Base-by-base conservation (phyloP, 2,888 invertebrate species). In the Leptogaster cylindrica region DNA sequence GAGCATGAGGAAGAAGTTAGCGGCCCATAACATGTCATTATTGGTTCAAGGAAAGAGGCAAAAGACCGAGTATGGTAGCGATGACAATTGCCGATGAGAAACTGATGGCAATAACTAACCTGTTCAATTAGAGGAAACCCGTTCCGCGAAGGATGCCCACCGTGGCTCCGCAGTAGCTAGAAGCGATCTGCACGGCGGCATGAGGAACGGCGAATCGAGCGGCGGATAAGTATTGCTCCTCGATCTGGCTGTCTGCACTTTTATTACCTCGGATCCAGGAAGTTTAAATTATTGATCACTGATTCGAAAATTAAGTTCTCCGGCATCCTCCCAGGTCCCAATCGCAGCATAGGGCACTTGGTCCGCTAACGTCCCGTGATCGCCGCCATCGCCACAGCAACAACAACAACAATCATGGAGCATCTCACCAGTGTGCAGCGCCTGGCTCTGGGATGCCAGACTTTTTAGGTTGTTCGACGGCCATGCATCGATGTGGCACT, bases 281-380 rank as follows among this genome's bases (percentile, higher is more conserved):
- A 65, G 65, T 51, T 14, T 51, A 51, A 65, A 65, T 65, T 65
- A 51, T 51, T 65, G 64, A 48, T 64, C 48, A 20, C 16, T 48
- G 64, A 52, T 20, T 52, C 64, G 33, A 64, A 48, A 27, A 48
- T 41, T 44, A 44, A 44, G 61, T 61, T 61, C 61, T 61, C 44
- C 25, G 1, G 8, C 16, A 18, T 25, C 25, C 61, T 61, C 61
- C 61, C n/a, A n/a, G n/a, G n/a, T 61, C 58, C 58, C 58, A 41
- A 31, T 41, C 58, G 46, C 46, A 46, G 23, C 33, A 27, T 28
- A 25, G 14, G 16, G 12, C 25, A 51, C 6, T 16, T 51, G 14
- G 28, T 27, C 31, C 25, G 25, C 46, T 46, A 25, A 46, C 25
- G 46, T 23, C 25, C 46, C 23, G 18, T 46, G 46, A 46, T 46